These are phyloP conservation scores for Bombyx huttoni DNA, from an alignment of 2,888 invertebrate genomes.

Conservation along the genomic window DNA sequence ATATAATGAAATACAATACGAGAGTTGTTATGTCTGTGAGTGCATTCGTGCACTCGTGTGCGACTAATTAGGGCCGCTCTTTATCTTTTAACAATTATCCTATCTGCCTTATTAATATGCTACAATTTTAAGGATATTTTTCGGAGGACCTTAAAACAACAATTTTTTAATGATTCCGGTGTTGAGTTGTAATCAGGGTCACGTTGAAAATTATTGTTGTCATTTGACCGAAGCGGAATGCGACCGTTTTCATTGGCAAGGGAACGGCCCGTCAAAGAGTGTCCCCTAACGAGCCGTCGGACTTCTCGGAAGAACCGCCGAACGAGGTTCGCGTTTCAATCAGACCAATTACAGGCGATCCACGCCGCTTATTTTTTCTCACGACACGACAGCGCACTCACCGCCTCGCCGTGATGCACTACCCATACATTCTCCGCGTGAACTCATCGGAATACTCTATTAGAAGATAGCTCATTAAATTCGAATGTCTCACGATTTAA, in stretches of 20 bases:
- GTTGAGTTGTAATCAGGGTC: too few species aligned
- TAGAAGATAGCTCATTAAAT: neutral
- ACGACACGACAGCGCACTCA: conserved; percentile 12
- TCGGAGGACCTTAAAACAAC: too few species aligned
- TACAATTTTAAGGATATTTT: neutral
- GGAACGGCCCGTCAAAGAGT: conserved; percentile 38
- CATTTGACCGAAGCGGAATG: conserved; percentile 20
- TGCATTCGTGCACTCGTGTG: conserved; percentile 30
- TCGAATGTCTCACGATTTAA: neutral
- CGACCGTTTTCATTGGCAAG: conserved; percentile 20
- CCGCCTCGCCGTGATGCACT: conserved; percentile 1
- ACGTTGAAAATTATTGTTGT: neutral
- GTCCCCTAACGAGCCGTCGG: conserved; percentile 54
- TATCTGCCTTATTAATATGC: neutral
- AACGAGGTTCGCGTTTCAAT: conserved; percentile 63
- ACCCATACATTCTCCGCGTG: neutral
- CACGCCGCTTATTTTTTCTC: conserved; percentile 53
- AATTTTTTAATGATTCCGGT: too few species aligned
- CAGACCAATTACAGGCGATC: conserved; percentile 63
- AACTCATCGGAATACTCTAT: neutral
- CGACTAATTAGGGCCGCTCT: conserved; percentile 1
- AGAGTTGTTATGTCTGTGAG: conserved; percentile 32
- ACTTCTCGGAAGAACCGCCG: conserved; percentile 53
- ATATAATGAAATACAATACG: conserved; percentile 18
- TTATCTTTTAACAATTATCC: neutral